Evolutionary conservation across 1,140 invertebrate genomes (phyloP).

Genomic region (Saccostrea glomerata): DNA sequence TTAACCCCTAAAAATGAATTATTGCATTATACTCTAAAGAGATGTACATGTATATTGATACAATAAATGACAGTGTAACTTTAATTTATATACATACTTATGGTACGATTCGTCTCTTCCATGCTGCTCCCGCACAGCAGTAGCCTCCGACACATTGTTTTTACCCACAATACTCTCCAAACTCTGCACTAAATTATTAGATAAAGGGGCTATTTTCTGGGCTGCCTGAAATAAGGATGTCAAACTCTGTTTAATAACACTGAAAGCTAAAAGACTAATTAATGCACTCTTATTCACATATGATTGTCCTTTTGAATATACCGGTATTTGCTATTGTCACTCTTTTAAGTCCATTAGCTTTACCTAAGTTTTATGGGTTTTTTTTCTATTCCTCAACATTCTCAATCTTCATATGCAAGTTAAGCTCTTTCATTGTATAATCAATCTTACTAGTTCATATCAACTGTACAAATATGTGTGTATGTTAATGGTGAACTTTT

Average conservation of each 20-base stretch:
- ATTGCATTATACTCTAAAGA: too few relatives aligned
- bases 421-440: too few relatives aligned
- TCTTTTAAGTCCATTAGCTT: too few relatives aligned
- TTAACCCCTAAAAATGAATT: too few relatives aligned
- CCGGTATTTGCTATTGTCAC: neutral
- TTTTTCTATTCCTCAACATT: too few relatives aligned
- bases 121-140: conserved; percentile 80
- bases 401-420: too few relatives aligned
- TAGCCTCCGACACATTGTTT: conserved; percentile 78
- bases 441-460: too few relatives aligned
- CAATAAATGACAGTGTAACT: neutral
- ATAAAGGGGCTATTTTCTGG: conserved; percentile 37
- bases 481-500: too few relatives aligned
- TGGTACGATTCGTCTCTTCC: conserved; percentile 81
- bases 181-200: conserved; percentile 45
- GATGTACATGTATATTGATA: too few relatives aligned
- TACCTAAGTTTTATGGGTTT: too few relatives aligned
- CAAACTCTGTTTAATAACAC: neutral
- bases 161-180: conserved; percentile 75
- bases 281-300: neutral
- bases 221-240: conserved; percentile 39
- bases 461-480: too few relatives aligned
- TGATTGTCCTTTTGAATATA: neutral
- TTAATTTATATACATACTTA: conserved; percentile 64
- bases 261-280: neutral